These are phyloP conservation scores for Chaetodon trifascialis DNA, from an alignment of 2,113 vertebrate genomes.

Conservation along the genomic window DNA sequence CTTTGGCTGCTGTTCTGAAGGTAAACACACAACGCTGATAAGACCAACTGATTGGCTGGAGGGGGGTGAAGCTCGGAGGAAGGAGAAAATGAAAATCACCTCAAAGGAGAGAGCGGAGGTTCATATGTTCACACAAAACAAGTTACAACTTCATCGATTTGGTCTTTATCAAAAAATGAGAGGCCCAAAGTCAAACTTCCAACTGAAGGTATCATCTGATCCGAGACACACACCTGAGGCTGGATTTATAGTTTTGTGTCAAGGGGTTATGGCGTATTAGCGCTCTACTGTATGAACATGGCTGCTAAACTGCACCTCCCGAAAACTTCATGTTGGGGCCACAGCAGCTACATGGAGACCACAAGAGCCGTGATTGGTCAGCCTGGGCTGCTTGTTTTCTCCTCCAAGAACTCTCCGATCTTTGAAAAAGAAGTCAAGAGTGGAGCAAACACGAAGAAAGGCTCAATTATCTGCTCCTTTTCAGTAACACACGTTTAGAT, in stretches of 20 bases:
- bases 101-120: neutral
- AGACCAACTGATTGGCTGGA: slow-evolving; percentile 48
- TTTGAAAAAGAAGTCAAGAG: neutral
- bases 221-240: no score
- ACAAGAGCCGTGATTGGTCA: neutral
- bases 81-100: slow-evolving; percentile 12
- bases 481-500: neutral
- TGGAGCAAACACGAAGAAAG: neutral
- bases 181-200: neutral
- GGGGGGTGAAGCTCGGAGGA: slow-evolving; percentile 4
- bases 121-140: neutral
- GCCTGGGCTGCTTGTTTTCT: neutral
- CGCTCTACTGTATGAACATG: no score
- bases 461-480: neutral
- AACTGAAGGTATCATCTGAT: no score
- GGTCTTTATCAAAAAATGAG: neutral
- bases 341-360: neutral
- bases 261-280: no score
- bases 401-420: neutral
- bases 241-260: neutral
- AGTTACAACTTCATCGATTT: neutral
- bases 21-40: slow-evolving; percentile 70
- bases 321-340: neutral
- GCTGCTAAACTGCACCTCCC: no score
- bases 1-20: slow-evolving; percentile 64